A percentile compares a stretch with the other conserved stretches of the same genome.
These are phyloP conservation scores for Epirrhoe alternata DNA, from an alignment of 2,888 invertebrate species.

Conservation along the genomic window DNA sequence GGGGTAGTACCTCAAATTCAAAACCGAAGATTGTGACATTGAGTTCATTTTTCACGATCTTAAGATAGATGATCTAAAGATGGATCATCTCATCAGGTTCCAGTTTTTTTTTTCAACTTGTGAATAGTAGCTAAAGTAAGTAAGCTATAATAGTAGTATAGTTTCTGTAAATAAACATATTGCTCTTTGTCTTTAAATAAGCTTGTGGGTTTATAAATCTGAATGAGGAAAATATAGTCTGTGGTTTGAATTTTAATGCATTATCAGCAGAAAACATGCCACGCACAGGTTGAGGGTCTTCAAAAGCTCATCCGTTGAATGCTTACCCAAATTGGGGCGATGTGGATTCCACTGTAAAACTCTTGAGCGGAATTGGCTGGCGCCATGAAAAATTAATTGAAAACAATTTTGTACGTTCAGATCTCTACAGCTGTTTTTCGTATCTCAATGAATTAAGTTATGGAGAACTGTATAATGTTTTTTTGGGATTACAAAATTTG, in stretches of 20 bases:
- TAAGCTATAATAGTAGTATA: too few relatives aligned
- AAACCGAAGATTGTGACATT: too few relatives aligned
- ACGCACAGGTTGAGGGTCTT: slow-evolving; percentile 24
- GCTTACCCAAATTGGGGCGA: slow-evolving; percentile 51
- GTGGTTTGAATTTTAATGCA: slow-evolving; percentile 4
- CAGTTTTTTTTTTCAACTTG: too few relatives aligned
- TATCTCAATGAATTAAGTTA: not conserved
- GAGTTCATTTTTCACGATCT: too few relatives aligned
- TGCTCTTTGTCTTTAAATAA: too few relatives aligned
- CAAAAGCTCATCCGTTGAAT: slow-evolving; percentile 38
- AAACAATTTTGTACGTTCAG: slow-evolving; percentile 25
- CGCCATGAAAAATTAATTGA: slow-evolving; percentile 47
- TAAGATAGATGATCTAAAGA: too few relatives aligned
- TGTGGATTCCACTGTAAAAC: slow-evolving; percentile 44
- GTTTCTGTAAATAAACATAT: too few relatives aligned
- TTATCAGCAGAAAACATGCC: slow-evolving; percentile 25
- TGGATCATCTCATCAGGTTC: too few relatives aligned
- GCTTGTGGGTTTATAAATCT: not conserved
- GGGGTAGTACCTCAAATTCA: too few relatives aligned
- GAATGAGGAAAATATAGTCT: not conserved
- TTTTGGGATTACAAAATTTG: not conserved
- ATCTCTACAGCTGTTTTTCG: not conserved
- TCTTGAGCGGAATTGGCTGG: slow-evolving; percentile 51
- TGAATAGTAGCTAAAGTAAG: too few relatives aligned
- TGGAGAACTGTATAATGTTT: not conserved